Evolutionary conservation across 2,113 vertebrate species (phyloP).

Genomic region (Channa maculata): DNA sequence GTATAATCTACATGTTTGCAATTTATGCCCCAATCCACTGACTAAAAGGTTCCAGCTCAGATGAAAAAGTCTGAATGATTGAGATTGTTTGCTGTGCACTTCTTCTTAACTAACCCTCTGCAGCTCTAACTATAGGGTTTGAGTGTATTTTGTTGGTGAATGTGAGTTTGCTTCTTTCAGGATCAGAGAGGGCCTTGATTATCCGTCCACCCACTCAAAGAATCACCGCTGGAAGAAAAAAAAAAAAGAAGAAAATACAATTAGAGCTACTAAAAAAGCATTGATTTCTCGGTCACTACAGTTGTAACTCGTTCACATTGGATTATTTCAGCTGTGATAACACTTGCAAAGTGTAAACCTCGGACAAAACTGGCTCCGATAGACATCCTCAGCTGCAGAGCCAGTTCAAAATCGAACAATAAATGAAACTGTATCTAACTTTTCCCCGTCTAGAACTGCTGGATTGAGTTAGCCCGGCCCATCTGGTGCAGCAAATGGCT

Average conservation of each 20-base stretch:
- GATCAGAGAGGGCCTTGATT: constrained; percentile 40
- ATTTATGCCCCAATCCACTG: neutral
- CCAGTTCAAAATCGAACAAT: constrained; percentile 55
- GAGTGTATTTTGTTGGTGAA: constrained; percentile 18
- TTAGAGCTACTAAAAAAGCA: neutral
- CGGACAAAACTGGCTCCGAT: neutral
- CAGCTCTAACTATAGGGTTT: constrained; percentile 28
- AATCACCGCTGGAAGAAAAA: neutral
- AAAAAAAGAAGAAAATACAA: neutral
- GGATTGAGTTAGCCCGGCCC: constrained; percentile 79
- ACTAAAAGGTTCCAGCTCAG: constrained; percentile 34
- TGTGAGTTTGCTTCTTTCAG: constrained; percentile 25
- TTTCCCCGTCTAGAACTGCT: constrained; percentile 51
- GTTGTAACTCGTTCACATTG: neutral
- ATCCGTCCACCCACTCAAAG: constrained; percentile 27
- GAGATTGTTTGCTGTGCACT: constrained; percentile 37
- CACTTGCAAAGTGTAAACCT: neutral
- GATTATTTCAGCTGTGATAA: neutral
- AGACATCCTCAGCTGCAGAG: constrained; percentile 7
- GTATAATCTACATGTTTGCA: too few species aligned
- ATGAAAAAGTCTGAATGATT: constrained; percentile 50
- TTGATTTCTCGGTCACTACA: neutral
- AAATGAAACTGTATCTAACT: constrained; percentile 74
- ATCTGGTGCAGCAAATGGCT: constrained; percentile 84
- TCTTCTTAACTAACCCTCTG: constrained; percentile 24